phyloP scores from a whole-genome alignment of 2,113 vertebrate genomes.

The Hoplias malabaricus region DNA sequence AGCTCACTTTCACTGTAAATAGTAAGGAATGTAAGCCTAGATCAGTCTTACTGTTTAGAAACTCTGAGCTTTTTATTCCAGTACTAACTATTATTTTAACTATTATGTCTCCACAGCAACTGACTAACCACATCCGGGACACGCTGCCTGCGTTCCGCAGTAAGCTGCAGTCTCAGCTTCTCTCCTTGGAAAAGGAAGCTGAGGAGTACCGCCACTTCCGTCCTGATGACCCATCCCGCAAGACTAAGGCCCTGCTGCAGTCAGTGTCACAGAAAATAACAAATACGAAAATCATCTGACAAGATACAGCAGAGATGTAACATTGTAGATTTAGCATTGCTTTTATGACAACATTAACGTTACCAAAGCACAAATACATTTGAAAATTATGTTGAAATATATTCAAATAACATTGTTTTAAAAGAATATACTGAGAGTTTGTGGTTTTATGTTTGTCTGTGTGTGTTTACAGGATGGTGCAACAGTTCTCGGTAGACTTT shows the following conservation, averaged over 20 bases:
- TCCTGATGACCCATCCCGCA: constrained; percentile 91
- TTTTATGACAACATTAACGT: not conserved
- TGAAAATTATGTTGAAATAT: too few species aligned
- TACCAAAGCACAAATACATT: not conserved
- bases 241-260: constrained; percentile 87
- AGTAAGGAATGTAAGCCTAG: too few species aligned
- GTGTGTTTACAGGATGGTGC: constrained; percentile 83
- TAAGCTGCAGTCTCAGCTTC: constrained; percentile 89
- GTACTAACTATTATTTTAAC: not conserved
- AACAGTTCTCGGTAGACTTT: constrained; percentile 95
- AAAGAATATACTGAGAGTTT: too few species aligned
- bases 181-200: constrained; percentile 90
- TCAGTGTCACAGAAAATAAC: not conserved
- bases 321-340: too few species aligned
- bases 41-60: too few species aligned
- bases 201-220: constrained; percentile 91
- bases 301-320: not conserved
- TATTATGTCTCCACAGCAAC: constrained; percentile 76
- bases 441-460: not conserved
- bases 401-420: too few species aligned
- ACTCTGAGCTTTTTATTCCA: not conserved
- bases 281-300: not conserved
- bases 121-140: constrained; percentile 94
- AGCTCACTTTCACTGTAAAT: too few species aligned
- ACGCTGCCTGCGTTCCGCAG: constrained; percentile 88